phyloP scores from a whole-genome alignment of 2,797 vertebrate species.

The Netta rufina region DNA sequence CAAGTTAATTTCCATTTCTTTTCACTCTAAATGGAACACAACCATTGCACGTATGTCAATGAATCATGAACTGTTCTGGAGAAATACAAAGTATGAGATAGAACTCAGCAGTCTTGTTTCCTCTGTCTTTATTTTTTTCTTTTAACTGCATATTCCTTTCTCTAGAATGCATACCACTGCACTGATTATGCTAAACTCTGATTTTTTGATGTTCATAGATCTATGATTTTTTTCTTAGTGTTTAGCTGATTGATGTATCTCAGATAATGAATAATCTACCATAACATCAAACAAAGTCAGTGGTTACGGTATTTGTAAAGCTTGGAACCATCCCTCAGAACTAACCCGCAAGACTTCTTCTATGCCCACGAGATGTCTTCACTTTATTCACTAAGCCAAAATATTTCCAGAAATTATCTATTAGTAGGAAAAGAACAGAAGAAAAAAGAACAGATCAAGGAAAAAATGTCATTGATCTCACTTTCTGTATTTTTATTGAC shows the following conservation, averaged over 20 bases:
- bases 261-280: background rate
- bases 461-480: background rate
- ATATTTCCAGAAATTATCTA: background rate
- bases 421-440: background rate
- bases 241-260: background rate
- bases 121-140: background rate
- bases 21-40: background rate
- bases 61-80: background rate
- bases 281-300: background rate
- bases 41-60: background rate
- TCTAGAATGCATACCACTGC: background rate
- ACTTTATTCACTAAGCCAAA: background rate
- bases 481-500: background rate
- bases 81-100: background rate
- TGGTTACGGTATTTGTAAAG: background rate
- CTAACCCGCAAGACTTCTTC: background rate
- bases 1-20: background rate
- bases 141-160: background rate
- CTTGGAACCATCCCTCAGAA: background rate
- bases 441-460: background rate
- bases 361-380: background rate
- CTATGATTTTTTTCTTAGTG: background rate
- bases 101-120: background rate
- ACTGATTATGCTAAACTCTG: background rate
- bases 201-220: background rate